Conservation (phyloP, 2,888 invertebrate genomes). For the Drosophila longiperda region DNA sequence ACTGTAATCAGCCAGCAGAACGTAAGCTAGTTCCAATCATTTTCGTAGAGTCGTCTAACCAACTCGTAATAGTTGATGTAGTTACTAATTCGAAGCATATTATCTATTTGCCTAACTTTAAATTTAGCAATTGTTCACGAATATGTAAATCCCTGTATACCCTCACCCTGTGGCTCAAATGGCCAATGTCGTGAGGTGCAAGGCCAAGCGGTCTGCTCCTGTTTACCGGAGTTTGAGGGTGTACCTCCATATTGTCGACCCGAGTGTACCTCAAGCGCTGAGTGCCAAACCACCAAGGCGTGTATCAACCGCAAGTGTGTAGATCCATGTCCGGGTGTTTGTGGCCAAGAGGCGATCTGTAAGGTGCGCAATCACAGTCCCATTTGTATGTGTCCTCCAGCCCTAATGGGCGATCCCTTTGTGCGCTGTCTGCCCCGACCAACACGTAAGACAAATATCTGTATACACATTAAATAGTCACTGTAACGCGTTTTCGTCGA, state of each 20-base stretch:
- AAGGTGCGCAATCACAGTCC: constrained; percentile 92
- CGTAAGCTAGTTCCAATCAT: constrained; percentile 79
- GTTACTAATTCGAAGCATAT: constrained; percentile 71
- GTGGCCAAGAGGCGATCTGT: constrained; percentile 90
- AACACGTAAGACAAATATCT: constrained; percentile 84
- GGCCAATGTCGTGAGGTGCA: constrained; percentile 90
- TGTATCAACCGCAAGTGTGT: constrained; percentile 90
- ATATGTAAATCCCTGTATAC: constrained; percentile 85
- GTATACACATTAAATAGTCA: neutral
- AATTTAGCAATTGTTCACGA: constrained; percentile 85
- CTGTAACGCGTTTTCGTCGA: constrained; percentile 10
- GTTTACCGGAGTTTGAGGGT: constrained; percentile 89
- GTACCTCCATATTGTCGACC: constrained; percentile 90
- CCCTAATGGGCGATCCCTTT: constrained; percentile 91
- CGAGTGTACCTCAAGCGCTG: constrained; percentile 90
- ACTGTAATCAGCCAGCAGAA: constrained; percentile 85
- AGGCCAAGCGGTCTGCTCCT: constrained; percentile 89
- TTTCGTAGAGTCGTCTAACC: constrained; percentile 46
- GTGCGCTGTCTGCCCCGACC: constrained; percentile 87
- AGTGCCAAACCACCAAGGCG: constrained; percentile 88
- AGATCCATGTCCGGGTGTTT: constrained; percentile 91
- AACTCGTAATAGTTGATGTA: constrained; percentile 53
- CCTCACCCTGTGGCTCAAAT: constrained; percentile 91
- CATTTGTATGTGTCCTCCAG: constrained; percentile 89
- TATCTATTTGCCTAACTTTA: constrained; percentile 58